These are phyloP conservation scores for Lacerta agilis DNA, from an alignment of 2,797 vertebrate species.

Conservation along the genomic window DNA sequence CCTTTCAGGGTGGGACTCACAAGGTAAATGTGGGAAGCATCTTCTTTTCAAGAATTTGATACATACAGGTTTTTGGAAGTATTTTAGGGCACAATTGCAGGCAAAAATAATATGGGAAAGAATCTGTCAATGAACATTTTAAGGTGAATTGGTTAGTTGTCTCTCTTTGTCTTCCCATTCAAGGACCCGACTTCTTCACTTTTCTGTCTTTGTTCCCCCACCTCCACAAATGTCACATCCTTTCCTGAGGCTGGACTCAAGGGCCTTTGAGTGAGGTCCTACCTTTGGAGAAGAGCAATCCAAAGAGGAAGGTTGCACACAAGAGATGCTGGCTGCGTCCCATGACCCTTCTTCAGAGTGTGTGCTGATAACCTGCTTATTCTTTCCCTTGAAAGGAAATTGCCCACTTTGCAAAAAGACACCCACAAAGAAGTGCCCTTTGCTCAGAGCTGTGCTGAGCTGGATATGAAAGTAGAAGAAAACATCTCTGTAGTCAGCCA, in stretches of 20 bases:
- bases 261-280: not conserved
- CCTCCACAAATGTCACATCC: not conserved
- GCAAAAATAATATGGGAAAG: not conserved
- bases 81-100: not conserved
- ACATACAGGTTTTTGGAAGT: not conserved
- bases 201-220: not conserved
- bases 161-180: not conserved
- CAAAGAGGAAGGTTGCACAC: not conserved
- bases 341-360: not conserved
- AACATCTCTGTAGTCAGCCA: not conserved
- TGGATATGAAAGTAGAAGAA: not conserved
- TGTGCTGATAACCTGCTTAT: too few relatives aligned
- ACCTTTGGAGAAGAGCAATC: constrained; percentile 29
- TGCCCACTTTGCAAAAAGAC: not conserved
- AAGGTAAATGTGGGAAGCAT: too few relatives aligned
- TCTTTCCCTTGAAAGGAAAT: not conserved
- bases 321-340: not conserved
- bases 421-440: not conserved
- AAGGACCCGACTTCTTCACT: not conserved
- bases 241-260: not conserved
- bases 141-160: not conserved
- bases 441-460: not conserved
- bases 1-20: not conserved
- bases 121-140: not conserved
- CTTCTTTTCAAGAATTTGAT: not conserved